Base-by-base conservation (phyloP, 2,888 invertebrate genomes). In the Punctoribates punctum region DNA sequence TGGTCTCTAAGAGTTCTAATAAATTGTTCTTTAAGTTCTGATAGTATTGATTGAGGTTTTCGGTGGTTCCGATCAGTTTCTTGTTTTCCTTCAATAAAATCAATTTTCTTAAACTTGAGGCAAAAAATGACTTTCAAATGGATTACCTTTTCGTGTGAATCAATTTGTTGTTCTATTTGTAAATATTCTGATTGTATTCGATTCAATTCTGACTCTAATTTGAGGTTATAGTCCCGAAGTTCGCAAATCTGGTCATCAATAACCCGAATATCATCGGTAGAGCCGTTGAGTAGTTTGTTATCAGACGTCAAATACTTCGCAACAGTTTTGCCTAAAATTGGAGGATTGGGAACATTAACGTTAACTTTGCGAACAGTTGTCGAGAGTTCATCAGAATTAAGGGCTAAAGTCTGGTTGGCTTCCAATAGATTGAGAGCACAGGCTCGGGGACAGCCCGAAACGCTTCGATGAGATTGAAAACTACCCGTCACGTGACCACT, bases 11-110 rank as follows among this genome's bases (percentile, higher is more conserved):
- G 81, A 94, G 85, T 51, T 93, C 92, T 83, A 96, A 94, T 83
- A 96, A 93, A 85, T 95, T 95, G 84, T 93, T 93, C 79, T 93
- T 89, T 81, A 96, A 87, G 82, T 93, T 93, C 85, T 94, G 94
- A 85, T 94, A 94, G 85, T 95, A 95, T 83, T 94, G 93, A 84
- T 91, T 93, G 80, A 95, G 87, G 85, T 93, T 92, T 85, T 89
- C 42, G 25, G 73, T 76, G 11, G 73, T 60, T 73, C 51, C 57
- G 75, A 75, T 17, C 78, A 80, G 77, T 74, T 78, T 67, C 67
- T 78, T 78, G 78, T 80, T 80, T 77, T 80, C 80, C 80, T 80
- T 42, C 75, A 60, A 57, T 65, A 57, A 77, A n/a, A 72, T 73
- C 27, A 46, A 67, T 8, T 48, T 60, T 46, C 27, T 25, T 65